A percentile compares a stretch with the other conserved stretches of the same genome.
Conservation (phyloP, 1,140 invertebrate species). For the Sycophaga agraensis region DNA sequence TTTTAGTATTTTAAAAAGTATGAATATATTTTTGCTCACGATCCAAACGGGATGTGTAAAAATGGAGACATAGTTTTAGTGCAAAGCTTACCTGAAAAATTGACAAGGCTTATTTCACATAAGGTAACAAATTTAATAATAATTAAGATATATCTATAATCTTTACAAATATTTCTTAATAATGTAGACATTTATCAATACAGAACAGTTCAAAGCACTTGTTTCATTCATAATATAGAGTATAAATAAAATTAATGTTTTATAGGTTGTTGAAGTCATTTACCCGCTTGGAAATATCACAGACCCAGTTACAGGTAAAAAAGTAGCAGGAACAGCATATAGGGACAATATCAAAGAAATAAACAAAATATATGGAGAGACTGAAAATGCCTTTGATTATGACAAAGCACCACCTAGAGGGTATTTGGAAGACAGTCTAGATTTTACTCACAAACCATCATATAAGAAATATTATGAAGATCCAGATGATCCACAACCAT, state of each 20-base stretch:
- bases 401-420: slow-evolving; percentile 75
- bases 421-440: slow-evolving; percentile 76
- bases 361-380: slow-evolving; percentile 71
- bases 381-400: slow-evolving; percentile 71
- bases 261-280: slow-evolving; percentile 71
- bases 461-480: slow-evolving; percentile 66
- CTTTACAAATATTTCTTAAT: background rate
- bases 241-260: background rate
- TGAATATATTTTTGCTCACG: slow-evolving; percentile 71
- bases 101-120: slow-evolving; percentile 77
- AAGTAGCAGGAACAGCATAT: slow-evolving; percentile 69
- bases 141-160: background rate
- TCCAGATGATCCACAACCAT: slow-evolving; percentile 70
- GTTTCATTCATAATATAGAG: too few species aligned
- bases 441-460: slow-evolving; percentile 74
- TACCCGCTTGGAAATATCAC: slow-evolving; percentile 80
- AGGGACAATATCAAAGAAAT: slow-evolving; percentile 73
- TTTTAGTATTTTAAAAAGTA: slow-evolving; percentile 78
- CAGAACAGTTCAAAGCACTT: too few species aligned
- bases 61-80: slow-evolving; percentile 80
- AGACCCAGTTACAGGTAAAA: slow-evolving; percentile 81
- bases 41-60: slow-evolving; percentile 76
- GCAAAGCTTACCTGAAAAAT: slow-evolving; percentile 68
- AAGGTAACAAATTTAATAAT: slow-evolving; percentile 56
- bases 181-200: background rate